Conservation (phyloP, 2,888 invertebrate species). For the Caenorhabditis sp. region DNA sequence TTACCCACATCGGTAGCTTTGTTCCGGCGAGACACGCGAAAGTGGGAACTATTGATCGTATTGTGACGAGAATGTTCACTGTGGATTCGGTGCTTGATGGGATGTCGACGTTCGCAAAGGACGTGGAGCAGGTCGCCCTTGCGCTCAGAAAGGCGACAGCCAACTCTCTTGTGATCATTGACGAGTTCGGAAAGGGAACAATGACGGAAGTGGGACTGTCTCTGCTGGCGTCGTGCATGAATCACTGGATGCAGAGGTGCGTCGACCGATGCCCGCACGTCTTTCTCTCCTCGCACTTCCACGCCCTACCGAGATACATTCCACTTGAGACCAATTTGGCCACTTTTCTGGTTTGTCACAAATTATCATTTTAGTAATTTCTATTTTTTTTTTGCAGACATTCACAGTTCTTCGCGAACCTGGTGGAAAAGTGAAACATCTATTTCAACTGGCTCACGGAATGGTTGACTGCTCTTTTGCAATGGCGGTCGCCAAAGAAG, state of each 20-base stretch:
- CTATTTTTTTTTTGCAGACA: conserved; percentile 37
- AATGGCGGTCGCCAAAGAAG: conserved; percentile 83
- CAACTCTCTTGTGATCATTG: conserved; percentile 87
- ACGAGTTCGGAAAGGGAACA: conserved; percentile 93
- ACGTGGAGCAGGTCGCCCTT: conserved; percentile 87
- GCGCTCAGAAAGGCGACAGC: conserved; percentile 84
- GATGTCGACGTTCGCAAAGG: conserved; percentile 90
- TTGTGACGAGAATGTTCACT: conserved; percentile 83
- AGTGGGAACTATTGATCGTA: conserved; percentile 83
- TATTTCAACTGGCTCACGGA: conserved; percentile 82
- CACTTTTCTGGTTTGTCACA: conserved; percentile 50
- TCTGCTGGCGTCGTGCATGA: conserved; percentile 85
- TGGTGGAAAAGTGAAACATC: conserved; percentile 40
- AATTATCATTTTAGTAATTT: neutral
- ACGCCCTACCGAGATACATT: conserved; percentile 81
- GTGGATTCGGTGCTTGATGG: conserved; percentile 87
- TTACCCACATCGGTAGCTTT: conserved; percentile 91
- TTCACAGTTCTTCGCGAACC: conserved; percentile 51
- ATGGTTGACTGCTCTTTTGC: conserved; percentile 84
- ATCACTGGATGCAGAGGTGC: conserved; percentile 83
- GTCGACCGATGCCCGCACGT: conserved; percentile 85
- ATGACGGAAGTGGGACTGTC: conserved; percentile 85
- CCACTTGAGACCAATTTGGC: conserved; percentile 42
- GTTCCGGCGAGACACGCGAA: conserved; percentile 84
- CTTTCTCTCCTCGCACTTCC: conserved; percentile 87